Percentiles rank a stretch among this genome's conserved stretches.
These are phyloP conservation scores for Lordiphosa andalusiaca DNA, from an alignment of 2,888 invertebrate species.

Conservation along the genomic window DNA sequence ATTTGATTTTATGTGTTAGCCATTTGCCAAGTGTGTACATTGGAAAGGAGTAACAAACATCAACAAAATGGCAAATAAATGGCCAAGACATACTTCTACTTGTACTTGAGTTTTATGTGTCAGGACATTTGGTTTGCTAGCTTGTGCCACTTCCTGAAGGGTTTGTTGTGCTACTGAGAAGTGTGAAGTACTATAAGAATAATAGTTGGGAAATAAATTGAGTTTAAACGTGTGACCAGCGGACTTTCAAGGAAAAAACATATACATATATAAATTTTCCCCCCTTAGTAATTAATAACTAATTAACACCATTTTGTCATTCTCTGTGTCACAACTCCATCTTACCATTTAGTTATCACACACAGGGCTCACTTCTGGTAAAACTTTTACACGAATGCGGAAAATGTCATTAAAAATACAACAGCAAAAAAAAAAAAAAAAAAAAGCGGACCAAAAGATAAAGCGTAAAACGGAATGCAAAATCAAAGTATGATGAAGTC, in stretches of 20 bases:
- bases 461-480: conserved; percentile 62
- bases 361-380: too few species aligned
- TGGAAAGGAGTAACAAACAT: conserved; percentile 22
- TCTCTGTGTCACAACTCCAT: conserved; percentile 1
- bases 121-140: background rate
- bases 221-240: too few species aligned
- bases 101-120: conserved; percentile 4
- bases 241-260: too few species aligned
- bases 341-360: too few species aligned
- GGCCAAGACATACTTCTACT: background rate
- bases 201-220: too few species aligned
- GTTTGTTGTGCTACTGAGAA: too few species aligned
- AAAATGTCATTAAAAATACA: conserved; percentile 36
- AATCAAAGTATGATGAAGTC: conserved; percentile 62
- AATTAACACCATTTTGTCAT: conserved; percentile 13
- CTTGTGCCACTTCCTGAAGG: too few species aligned
- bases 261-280: too few species aligned
- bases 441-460: conserved; percentile 19
- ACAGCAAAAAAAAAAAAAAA: conserved; percentile 16
- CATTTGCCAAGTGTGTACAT: conserved; percentile 28
- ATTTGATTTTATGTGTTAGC: conserved; percentile 48
- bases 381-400: conserved; percentile 18
- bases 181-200: too few species aligned
- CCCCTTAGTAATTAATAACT: too few species aligned
- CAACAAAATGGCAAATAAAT: conserved; percentile 2